Base-by-base conservation (phyloP, 2,113 vertebrate genomes). In the Colinus virginianus region DNA sequence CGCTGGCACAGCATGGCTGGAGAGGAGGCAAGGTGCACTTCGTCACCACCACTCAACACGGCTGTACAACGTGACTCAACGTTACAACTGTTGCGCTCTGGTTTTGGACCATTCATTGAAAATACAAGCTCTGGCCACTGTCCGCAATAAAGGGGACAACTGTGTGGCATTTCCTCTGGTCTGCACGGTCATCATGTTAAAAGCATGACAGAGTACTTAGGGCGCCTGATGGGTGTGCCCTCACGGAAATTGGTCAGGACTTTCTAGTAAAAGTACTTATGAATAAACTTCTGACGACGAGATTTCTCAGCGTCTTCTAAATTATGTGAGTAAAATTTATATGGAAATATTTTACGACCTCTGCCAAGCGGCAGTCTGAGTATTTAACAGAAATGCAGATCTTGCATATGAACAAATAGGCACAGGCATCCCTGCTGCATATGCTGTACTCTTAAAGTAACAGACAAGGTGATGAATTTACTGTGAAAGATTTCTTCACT, bases 231-330 rank as follows among this genome's bases (percentile, higher is more conserved):
- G 62, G 30, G 28, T 45, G 34, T 68, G 42, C 21, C 46, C 81
- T 84, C 86, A 87, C 58, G 49, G 59, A 81, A 94, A 92, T 90
- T 58, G 43, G 67, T 90, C 89, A 87, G 84, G 75, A 18, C 90
- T 91, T 96, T 94, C 89, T 91, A 95, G 93, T 90, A 96, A 94
- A 92, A 93, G 78, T 13, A 79, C 66, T 70, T 58, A 92, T 69
- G 71, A 80, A 51, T 49, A 68, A 76, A 51, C 34, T 70, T 76
- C 77, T 91, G 90, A 79, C 3, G 0, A 30, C 28, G 58, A 56
- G 23, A 53, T 61, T 76, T 72, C 88, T 88, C 84, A 83, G 66
- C 26, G 14, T 66, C 67, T 55, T 74, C 68, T 78, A 61, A 79
- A 67, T 2, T 6, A 64, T 12, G 18, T 4, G 5, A 93, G 56